A percentile compares a stretch with the other conserved stretches of the same genome.
Conservation (phyloP, 2,113 vertebrate genomes). For the Copsychus sechellarum region DNA sequence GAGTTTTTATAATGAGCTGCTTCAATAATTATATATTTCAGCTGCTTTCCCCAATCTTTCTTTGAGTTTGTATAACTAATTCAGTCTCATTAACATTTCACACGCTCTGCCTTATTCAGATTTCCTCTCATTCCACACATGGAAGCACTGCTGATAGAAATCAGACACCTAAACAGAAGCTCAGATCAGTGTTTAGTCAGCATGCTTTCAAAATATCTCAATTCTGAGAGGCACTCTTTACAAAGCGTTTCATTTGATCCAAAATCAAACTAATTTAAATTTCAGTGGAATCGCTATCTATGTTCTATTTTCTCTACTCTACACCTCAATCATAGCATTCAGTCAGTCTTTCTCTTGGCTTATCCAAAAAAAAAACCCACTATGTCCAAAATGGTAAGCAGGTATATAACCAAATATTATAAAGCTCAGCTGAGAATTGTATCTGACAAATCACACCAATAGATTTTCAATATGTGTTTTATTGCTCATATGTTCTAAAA, state of each 20-base stretch:
- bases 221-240: background rate
- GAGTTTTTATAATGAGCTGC: background rate
- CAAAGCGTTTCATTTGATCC: background rate
- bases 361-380: background rate
- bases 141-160: background rate
- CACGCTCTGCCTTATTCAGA: background rate
- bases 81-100: background rate
- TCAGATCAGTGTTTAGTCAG: background rate
- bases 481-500: background rate
- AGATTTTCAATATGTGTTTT: background rate
- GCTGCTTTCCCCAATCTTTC: background rate
- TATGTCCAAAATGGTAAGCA: background rate
- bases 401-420: background rate
- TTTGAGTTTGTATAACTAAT: background rate
- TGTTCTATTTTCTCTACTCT: background rate
- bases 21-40: background rate
- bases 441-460: background rate
- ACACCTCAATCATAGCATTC: background rate
- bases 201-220: background rate
- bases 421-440: background rate
- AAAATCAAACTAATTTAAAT: conserved; percentile 28
- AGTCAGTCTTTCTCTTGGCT: background rate
- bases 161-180: background rate
- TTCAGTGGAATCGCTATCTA: background rate
- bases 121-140: background rate